Evolutionary conservation across 2,113 vertebrate species (phyloP).

Genomic region (Heliornis fulica): DNA sequence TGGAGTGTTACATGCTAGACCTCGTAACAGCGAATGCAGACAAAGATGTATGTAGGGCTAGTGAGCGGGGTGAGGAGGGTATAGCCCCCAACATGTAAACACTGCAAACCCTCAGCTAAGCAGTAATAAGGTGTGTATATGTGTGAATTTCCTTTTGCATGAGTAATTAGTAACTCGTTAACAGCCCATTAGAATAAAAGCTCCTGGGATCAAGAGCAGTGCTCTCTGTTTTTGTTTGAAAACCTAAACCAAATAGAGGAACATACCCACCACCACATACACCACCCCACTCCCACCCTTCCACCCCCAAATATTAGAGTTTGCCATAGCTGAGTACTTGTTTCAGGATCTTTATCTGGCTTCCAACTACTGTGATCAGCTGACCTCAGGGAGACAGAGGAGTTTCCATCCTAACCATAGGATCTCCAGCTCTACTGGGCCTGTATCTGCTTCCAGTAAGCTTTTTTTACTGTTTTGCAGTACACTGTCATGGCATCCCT

Average conservation of each 20-base stretch:
- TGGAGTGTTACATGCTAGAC: background rate
- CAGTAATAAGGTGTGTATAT: background rate
- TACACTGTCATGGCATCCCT: background rate
- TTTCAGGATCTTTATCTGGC: background rate
- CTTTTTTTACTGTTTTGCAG: background rate
- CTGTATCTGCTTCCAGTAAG: background rate
- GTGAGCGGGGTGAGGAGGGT: background rate
- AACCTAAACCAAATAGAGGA: background rate
- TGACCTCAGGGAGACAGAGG: background rate
- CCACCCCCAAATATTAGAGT: fast-evolving
- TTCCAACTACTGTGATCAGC: background rate
- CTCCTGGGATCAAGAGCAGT: slow-evolving; percentile 11
- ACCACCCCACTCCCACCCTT: too few species aligned
- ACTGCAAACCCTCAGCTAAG: background rate
- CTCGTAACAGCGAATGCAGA: background rate
- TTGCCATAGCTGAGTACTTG: background rate
- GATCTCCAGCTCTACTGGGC: background rate
- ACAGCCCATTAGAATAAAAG: slow-evolving; percentile 17
- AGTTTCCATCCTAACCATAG: background rate
- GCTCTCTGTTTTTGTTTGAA: background rate
- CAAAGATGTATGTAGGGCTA: background rate
- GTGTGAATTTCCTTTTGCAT: slow-evolving; percentile 17
- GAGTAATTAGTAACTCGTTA: slow-evolving; percentile 54
- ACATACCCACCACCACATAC: too few species aligned
- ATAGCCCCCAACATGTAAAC: background rate